Base-by-base conservation (phyloP, 1,140 invertebrate species). In the Aphis gossypii region DNA sequence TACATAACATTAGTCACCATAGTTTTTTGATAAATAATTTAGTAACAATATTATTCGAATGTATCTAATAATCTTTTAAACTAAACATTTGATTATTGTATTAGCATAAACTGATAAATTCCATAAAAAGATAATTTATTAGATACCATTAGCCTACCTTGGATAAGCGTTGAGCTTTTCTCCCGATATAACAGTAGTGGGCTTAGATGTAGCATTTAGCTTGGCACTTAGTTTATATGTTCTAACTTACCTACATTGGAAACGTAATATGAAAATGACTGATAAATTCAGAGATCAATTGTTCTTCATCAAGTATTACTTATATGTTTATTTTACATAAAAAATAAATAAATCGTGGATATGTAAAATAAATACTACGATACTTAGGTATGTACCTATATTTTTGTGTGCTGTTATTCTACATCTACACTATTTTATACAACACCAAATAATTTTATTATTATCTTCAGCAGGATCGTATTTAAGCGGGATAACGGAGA, bases 71-170 rank as follows among this genome's bases (percentile, higher is more conserved):
- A 46, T 86, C 84, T 84, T 84, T 84, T 41, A 84, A 41, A 25
- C 25, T 84, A 84, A 84, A 84, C 83, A 41, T 44, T 86, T 86
- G 44, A 41, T 86, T 23, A 86, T 3, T 86, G 84, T 86, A 46
- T 86, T 41, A 44, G 23, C 38, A 41, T 41, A 41, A 84, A 84
- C 83, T 41, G 83, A 84, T 84, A 84, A 84, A 41, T 84, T 30
- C 83, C 25, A 86, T 86, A 46, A 86, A 86, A 86, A 86, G 9
- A 86, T 46, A 86, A 86, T 86, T 86, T 86, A 86, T 86, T 86
- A 30, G 84, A 11, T 30, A 18, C 23, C 41, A 86, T 46, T 86
- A 86, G 46, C 44, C 84, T 86, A 44, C 41, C 38, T 86, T 30
- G 44, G 41, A 46, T 86, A 86, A 86, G 84, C 84, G 25, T 86